Conservation (phyloP, 30 jellyfish, hydroid and myxozoan genomes). For the Aurelia aurita complex sp. Pacific region DNA sequence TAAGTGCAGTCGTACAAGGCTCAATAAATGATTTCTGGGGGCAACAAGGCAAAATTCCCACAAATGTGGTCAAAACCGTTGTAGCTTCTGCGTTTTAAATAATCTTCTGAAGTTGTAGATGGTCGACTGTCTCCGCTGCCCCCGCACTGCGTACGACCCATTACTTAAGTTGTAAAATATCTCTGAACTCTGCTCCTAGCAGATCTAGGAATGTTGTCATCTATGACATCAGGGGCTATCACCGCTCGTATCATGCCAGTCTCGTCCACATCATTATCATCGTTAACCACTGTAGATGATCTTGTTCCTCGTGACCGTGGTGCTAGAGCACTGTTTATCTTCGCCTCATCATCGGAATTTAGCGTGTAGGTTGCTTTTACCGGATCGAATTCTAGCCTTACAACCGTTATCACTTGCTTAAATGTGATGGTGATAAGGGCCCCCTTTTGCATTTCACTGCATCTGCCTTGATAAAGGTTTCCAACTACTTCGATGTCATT, state of each 20-base stretch:
- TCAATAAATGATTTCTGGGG: too few relatives aligned
- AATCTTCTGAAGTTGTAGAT: not conserved
- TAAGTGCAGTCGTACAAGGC: too few relatives aligned
- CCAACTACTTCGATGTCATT: too few relatives aligned
- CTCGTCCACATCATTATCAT: not conserved
- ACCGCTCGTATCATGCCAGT: constrained; percentile 8
- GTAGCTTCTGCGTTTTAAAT: not conserved
- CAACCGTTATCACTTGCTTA: too few relatives aligned
- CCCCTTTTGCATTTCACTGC: too few relatives aligned
- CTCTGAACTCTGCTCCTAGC: constrained; percentile 12
- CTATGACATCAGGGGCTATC: not conserved
- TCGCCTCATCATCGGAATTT: too few relatives aligned
- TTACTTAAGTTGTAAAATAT: not conserved
- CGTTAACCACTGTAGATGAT: not conserved
- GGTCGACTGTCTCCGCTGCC: constrained; percentile 1
- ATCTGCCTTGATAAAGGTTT: too few relatives aligned
- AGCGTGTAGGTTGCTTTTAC: too few relatives aligned
- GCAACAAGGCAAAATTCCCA: not conserved
- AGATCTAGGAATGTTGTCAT: not conserved
- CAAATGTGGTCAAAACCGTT: not conserved
- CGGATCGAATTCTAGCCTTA: too few relatives aligned
- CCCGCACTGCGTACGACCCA: not conserved
- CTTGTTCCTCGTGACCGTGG: not conserved
- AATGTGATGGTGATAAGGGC: too few relatives aligned
- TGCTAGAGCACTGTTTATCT: too few relatives aligned